Conservation (phyloP, 1,140 invertebrate genomes). For the Lamellibrachia luymesi region DNA sequence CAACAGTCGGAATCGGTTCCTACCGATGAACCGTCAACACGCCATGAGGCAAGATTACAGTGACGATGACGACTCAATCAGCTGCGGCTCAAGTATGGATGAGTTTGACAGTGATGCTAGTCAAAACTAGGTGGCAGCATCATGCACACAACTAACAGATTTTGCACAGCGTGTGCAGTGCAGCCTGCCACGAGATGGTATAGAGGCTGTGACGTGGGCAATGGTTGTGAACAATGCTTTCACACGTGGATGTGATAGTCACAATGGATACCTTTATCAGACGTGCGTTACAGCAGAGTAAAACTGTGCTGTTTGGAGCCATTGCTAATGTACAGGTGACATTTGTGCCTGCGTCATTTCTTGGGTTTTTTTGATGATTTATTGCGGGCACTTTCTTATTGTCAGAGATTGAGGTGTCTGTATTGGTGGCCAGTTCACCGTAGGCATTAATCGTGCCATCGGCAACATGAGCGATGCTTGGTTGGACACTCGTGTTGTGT, state of each 20-base stretch:
- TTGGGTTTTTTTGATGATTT: not conserved
- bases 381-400: not conserved
- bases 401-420: not conserved
- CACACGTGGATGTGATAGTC: too few relatives aligned
- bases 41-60: not conserved
- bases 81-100: not conserved
- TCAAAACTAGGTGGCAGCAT: not conserved
- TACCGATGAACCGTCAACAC: not conserved
- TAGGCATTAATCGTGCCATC: not conserved
- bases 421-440: not conserved
- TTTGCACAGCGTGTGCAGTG: not conserved
- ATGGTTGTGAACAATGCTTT: not conserved
- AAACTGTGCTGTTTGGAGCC: not conserved
- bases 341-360: not conserved
- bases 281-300: too few relatives aligned
- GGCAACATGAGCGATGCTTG: too few relatives aligned
- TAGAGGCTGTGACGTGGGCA: not conserved
- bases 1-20: not conserved
- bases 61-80: not conserved
- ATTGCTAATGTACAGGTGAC: not conserved
- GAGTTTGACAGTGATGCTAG: not conserved
- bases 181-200: not conserved
- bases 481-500: not conserved
- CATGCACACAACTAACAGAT: not conserved
- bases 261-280: too few relatives aligned